phyloP scores from a whole-genome alignment of 2,113 vertebrate species.

The Lipotes vexillifer region DNA sequence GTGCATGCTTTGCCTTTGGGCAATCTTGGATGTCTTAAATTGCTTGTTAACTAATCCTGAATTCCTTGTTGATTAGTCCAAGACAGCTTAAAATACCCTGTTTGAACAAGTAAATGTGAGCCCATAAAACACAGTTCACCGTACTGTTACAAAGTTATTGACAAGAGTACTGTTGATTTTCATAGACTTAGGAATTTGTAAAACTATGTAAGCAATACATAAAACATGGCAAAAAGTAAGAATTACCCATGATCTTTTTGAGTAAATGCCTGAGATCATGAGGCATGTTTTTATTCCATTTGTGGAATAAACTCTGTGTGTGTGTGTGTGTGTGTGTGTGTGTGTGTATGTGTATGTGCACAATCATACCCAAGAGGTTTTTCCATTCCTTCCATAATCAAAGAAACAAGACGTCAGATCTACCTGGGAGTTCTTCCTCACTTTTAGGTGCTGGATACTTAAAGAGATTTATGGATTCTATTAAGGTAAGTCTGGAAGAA shows the following conservation, averaged over 20 bases:
- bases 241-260: background rate
- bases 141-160: background rate
- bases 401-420: background rate
- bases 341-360: background rate
- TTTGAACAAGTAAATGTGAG: background rate
- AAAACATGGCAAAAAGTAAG: background rate
- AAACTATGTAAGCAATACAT: background rate
- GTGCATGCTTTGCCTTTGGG: fast-evolving
- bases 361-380: background rate
- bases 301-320: too few relatives aligned
- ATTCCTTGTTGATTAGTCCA: background rate
- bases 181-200: background rate
- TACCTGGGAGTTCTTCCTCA: conserved; percentile 85
- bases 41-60: background rate
- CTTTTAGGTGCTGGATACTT: conserved; percentile 80
- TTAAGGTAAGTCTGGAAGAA: conserved; percentile 80
- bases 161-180: background rate
- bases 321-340: background rate
- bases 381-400: background rate
- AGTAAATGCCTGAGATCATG: background rate
- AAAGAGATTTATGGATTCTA: conserved; percentile 88
- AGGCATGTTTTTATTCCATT: background rate
- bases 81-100: background rate
- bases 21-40: background rate
- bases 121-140: background rate